phyloP scores from a whole-genome alignment of 1,140 invertebrate species.

The Anagrus nilaparvatae region DNA sequence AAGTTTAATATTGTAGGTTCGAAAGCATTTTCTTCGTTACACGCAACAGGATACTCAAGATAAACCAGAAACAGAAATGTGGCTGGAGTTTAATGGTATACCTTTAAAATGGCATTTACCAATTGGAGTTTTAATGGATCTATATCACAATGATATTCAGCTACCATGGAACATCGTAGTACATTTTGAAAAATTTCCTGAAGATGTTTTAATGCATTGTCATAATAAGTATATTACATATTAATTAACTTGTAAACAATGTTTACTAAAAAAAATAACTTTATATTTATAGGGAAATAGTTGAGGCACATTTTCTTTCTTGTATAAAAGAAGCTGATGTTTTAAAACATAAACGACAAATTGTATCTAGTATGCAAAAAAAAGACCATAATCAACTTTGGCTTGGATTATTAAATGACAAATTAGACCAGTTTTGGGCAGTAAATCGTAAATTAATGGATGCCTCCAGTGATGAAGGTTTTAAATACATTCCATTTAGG shows the following conservation, averaged over 20 bases:
- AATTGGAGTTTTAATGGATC: conserved; percentile 88
- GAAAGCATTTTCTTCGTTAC: conserved; percentile 80
- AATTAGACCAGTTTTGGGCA: conserved; percentile 99
- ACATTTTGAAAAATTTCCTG: conserved; percentile 90
- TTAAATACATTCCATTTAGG: conserved; percentile 87
- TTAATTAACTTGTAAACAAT: conserved; percentile 10
- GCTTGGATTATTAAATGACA: conserved; percentile 89
- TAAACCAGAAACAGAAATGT: conserved; percentile 80
- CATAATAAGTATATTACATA: conserved; percentile 55
- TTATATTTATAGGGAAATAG: conserved; percentile 61
- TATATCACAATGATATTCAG: conserved; percentile 59
- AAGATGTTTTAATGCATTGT: conserved; percentile 65
- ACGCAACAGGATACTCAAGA: conserved; percentile 73
- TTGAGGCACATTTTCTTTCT: conserved; percentile 91
- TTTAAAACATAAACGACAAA: conserved; percentile 84
- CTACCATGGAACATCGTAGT: conserved; percentile 91
- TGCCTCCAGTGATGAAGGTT: conserved; percentile 60
- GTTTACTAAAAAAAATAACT: conserved; percentile 1
- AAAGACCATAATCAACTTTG: conserved; percentile 97
- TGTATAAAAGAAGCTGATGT: conserved; percentile 96
- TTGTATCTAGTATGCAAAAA: conserved; percentile 92
- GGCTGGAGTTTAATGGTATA: conserved; percentile 88
- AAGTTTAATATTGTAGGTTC: conserved; percentile 53
- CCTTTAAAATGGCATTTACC: conserved; percentile 96
- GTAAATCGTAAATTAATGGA: conserved; percentile 95